Percentiles rank a stretch among this genome's conserved stretches.
Conservation (phyloP, 2,888 invertebrate species). For the Cephus pulcher region DNA sequence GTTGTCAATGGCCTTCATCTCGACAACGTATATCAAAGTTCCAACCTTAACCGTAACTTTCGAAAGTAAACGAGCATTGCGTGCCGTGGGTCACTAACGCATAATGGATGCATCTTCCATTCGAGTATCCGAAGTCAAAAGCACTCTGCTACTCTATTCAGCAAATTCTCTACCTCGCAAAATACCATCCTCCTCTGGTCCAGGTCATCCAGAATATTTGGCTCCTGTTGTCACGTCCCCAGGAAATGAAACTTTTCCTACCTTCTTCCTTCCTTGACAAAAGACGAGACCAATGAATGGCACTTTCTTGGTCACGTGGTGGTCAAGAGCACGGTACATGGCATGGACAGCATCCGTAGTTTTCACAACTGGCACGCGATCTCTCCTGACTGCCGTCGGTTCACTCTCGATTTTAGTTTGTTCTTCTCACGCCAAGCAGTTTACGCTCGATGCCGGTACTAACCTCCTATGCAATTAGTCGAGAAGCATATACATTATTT, state of each 20-base stretch:
- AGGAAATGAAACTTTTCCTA: neutral
- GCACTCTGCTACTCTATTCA: neutral
- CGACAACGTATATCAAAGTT: neutral
- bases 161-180: neutral
- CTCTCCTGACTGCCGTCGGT: constrained; percentile 9
- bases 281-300: neutral
- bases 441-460: constrained; percentile 25
- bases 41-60: neutral
- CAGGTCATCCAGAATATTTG: neutral
- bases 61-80: neutral
- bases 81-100: neutral
- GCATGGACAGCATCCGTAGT: neutral
- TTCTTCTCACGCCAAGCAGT: constrained; percentile 40
- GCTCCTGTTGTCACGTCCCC: neutral
- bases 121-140: neutral
- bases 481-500: neutral
- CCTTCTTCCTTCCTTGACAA: neutral
- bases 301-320: neutral
- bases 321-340: neutral
- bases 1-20: neutral
- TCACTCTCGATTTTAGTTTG: constrained; percentile 9
- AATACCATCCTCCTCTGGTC: neutral
- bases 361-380: constrained; percentile 32
- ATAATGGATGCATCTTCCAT: neutral
- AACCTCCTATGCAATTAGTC: neutral